These are phyloP conservation scores for Pteropus rufus DNA, from an alignment of 2,797 vertebrate species.

Conservation along the genomic window DNA sequence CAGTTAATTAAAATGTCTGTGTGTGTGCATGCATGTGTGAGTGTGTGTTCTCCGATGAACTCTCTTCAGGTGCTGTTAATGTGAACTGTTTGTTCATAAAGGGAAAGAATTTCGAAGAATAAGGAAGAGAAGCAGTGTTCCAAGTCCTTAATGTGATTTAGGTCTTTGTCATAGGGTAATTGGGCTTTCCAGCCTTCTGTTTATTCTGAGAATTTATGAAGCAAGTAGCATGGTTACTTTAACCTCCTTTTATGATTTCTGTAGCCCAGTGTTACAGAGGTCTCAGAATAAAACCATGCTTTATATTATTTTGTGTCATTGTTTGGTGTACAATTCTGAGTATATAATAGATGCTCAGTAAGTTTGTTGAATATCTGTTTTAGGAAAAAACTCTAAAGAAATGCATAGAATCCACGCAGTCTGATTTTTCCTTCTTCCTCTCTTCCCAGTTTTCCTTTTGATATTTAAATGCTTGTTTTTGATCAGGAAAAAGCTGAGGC, in stretches of 20 bases:
- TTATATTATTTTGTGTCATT: background rate
- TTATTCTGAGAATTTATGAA: conserved; percentile 45
- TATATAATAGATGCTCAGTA: background rate
- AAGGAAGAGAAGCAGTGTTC: background rate
- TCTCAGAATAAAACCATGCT: background rate
- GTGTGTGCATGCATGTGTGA: too few relatives aligned
- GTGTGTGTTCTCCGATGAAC: background rate
- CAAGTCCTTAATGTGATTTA: conserved; percentile 10
- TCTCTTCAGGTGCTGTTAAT: background rate
- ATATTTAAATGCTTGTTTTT: conserved; percentile 9
- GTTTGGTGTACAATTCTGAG: background rate
- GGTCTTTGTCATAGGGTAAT: background rate
- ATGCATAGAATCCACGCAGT: background rate
- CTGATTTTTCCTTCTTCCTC: background rate
- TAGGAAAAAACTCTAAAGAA: background rate
- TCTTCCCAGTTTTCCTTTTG: background rate
- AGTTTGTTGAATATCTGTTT: background rate
- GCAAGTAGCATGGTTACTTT: background rate
- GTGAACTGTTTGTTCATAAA: background rate
- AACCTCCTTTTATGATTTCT: background rate
- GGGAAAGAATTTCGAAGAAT: background rate
- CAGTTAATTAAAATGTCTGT: background rate
- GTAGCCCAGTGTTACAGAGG: background rate
- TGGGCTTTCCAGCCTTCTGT: background rate
- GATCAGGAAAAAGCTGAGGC: background rate